Evolutionary conservation across 2,888 invertebrate genomes (phyloP).

Genomic region (Rhogogaster chlorosoma): DNA sequence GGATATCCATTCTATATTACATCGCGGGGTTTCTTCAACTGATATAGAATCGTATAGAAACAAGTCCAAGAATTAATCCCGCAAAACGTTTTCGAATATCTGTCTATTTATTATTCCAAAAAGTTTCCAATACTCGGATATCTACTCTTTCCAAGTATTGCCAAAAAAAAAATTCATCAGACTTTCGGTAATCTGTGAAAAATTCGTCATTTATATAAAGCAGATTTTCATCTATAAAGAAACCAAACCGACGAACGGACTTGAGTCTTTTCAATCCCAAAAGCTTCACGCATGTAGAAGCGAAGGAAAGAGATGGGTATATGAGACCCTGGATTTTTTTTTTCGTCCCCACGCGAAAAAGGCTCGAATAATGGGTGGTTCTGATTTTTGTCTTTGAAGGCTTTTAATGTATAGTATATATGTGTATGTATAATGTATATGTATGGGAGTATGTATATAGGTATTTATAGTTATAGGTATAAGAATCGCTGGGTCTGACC

Average conservation of each 20-base stretch:
- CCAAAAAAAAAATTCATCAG: not conserved
- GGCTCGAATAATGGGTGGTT: conserved; percentile 74
- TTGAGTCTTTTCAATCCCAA: conserved; percentile 27
- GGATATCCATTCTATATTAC: conserved; percentile 73
- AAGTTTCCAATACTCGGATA: not conserved
- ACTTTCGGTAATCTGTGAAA: not conserved
- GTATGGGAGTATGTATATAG: not conserved
- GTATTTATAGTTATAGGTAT: conserved; percentile 22
- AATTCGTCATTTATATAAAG: not conserved
- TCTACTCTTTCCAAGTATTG: no score
- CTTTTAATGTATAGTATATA: not conserved
- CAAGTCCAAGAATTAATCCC: not conserved
- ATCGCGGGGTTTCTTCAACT: conserved; percentile 6
- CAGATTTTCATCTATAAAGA: not conserved
- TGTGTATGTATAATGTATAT: not conserved
- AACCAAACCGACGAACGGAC: not conserved
- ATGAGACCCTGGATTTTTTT: conserved; percentile 21
- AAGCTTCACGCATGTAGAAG: not conserved
- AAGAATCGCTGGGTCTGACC: conserved; percentile 11
- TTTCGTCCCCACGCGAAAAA: conserved; percentile 51
- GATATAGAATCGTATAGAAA: not conserved
- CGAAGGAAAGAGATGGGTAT: not conserved
- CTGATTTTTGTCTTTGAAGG: conserved; percentile 68
- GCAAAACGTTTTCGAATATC: not conserved
- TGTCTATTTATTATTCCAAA: not conserved